phyloP scores from a whole-genome alignment of 1,140 invertebrate species.

The Hyposmocoma kahamanoa region DNA sequence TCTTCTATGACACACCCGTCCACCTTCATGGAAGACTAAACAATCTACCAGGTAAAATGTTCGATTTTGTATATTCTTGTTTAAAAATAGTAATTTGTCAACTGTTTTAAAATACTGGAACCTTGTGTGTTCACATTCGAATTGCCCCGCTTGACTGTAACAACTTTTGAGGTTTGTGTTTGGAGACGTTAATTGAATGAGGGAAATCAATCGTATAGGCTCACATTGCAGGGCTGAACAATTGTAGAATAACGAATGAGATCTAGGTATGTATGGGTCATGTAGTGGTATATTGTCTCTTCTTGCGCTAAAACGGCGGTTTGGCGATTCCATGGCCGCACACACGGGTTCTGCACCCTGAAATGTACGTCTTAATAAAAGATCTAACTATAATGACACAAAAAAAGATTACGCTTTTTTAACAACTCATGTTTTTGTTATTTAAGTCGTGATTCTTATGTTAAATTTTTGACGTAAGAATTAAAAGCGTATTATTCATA shows the following conservation, averaged over 20 bases:
- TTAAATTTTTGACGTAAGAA: neutral
- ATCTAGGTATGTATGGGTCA: conserved; percentile 44
- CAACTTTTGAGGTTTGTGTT: conserved; percentile 30
- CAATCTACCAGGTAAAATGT: conserved; percentile 52
- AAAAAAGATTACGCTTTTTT: neutral
- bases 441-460: neutral
- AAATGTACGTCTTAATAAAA: conserved; percentile 16
- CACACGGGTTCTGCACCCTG: conserved; percentile 38
- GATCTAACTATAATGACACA: neutral
- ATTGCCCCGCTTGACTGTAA: conserved; percentile 20
- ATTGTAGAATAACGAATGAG: conserved; percentile 32
- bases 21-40: conserved; percentile 43
- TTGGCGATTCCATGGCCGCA: conserved; percentile 11
- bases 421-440: neutral
- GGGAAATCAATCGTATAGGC: conserved; percentile 26
- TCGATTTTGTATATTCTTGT: conserved; percentile 39
- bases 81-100: conserved; percentile 50
- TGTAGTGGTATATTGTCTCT: conserved; percentile 28
- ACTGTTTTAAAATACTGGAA: conserved; percentile 45
- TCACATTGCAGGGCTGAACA: conserved; percentile 32
- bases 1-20: conserved; percentile 43
- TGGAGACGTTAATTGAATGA: conserved; percentile 34
- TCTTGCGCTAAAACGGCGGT: neutral
- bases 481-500: neutral
- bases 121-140: conserved; percentile 38